Evolutionary conservation across 2,113 vertebrate genomes (phyloP).

Genomic region (Oostethus manadensis): DNA sequence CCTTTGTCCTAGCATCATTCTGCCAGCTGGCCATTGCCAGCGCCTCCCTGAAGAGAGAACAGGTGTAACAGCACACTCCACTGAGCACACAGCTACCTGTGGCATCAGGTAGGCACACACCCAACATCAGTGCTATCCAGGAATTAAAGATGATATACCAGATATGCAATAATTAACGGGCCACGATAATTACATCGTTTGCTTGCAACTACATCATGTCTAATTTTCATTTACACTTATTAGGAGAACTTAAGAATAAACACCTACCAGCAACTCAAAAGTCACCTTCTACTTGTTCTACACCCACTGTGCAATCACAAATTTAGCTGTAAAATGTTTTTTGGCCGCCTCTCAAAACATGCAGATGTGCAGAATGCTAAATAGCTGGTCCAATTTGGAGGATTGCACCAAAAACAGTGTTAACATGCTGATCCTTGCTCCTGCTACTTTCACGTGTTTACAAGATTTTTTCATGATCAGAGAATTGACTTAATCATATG

Average conservation of each 20-base stretch:
- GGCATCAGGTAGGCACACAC: constrained; percentile 38
- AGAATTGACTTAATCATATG: not conserved
- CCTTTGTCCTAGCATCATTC: constrained; percentile 37
- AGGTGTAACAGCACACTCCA: constrained; percentile 65
- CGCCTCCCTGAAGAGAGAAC: constrained; percentile 64
- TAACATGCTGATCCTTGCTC: constrained; percentile 1
- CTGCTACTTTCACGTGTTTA: constrained; percentile 12
- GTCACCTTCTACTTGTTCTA: constrained; percentile 17
- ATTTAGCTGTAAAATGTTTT: constrained; percentile 17
- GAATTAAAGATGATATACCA: not conserved
- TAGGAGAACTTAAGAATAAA: not conserved
- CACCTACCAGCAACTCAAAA: constrained; percentile 13
- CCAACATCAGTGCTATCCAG: constrained; percentile 14
- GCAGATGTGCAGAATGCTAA: constrained; percentile 11
- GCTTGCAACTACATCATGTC: not conserved
- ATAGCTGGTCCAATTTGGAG: constrained; percentile 16
- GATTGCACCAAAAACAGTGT: constrained; percentile 18
- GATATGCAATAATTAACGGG: not conserved
- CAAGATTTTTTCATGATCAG: constrained; percentile 5
- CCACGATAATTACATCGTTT: not conserved
- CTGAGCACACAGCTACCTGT: constrained; percentile 65
- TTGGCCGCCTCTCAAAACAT: constrained; percentile 22
- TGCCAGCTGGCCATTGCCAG: constrained; percentile 66
- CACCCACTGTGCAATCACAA: constrained; percentile 10
- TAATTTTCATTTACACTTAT: not conserved